phyloP scores from a whole-genome alignment of 2,888 invertebrate species.

The Gastrophysa polygoni region DNA sequence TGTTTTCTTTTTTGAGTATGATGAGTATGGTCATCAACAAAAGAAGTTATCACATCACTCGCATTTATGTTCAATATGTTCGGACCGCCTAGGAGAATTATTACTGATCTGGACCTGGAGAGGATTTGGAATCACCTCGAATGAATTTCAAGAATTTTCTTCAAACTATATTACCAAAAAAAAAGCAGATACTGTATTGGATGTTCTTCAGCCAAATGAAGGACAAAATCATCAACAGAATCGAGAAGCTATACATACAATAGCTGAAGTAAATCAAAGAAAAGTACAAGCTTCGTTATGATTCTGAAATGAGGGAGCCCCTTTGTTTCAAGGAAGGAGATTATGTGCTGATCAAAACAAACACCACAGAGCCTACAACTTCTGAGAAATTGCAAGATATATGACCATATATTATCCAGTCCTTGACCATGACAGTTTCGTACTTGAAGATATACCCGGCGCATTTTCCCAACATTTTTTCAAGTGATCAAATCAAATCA shows the following conservation, averaged over 20 bases:
- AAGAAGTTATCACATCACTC: not conserved
- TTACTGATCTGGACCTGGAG: no score
- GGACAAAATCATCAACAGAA: not conserved
- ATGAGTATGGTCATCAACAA: not conserved
- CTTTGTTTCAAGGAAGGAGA: no score
- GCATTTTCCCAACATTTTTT: not conserved
- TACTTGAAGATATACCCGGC: not conserved
- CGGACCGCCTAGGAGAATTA: not conserved
- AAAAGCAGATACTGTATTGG: not conserved
- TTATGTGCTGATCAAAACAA: not conserved
- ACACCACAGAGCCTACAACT: not conserved
- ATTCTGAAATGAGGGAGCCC: no score
- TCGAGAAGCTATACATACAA: not conserved
- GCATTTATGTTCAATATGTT: not conserved
- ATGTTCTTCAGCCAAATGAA: not conserved
- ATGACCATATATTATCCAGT: not conserved
- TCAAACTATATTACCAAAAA: not conserved
- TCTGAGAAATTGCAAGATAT: not conserved
- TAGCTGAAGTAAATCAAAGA: no score
- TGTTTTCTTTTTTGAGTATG: not conserved
- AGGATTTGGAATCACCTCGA: not conserved
- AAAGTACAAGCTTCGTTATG: no score
- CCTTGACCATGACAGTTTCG: not conserved
- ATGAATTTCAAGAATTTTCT: not conserved
- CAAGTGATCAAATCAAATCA: not conserved